A percentile compares a stretch with the other conserved stretches of the same genome.
phyloP scores from a whole-genome alignment of 2,113 vertebrate genomes.

The Corythornis cristatus region DNA sequence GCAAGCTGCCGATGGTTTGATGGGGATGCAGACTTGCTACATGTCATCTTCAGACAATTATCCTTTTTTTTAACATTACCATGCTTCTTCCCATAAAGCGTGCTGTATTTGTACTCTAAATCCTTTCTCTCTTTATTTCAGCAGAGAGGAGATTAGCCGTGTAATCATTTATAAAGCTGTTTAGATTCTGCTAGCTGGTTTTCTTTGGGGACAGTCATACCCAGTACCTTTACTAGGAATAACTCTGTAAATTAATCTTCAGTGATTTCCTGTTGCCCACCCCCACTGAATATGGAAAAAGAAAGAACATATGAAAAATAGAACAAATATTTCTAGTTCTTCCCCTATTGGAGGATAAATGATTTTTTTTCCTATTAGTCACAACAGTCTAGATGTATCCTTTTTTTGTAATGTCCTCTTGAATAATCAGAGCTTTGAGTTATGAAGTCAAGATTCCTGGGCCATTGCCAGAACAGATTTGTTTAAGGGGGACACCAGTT shows the following conservation, averaged over 20 bases:
- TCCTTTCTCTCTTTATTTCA: constrained; percentile 51
- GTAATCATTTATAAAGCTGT: constrained; percentile 40
- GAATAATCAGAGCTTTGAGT: constrained; percentile 61
- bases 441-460: constrained; percentile 51
- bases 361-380: constrained; percentile 21
- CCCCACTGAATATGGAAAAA: background rate
- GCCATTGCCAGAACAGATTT: constrained; percentile 56
- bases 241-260: constrained; percentile 15
- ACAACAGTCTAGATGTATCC: background rate
- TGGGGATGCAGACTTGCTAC: background rate
- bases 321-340: constrained; percentile 40
- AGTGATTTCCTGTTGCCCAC: background rate
- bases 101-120: constrained; percentile 19
- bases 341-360: background rate
- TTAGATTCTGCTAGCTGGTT: constrained; percentile 13
- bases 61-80: background rate
- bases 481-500: constrained; percentile 29
- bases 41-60: background rate
- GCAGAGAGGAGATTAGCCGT: background rate
- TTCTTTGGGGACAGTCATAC: background rate
- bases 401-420: constrained; percentile 18
- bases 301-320: background rate
- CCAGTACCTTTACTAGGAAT: background rate
- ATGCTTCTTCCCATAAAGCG: background rate
- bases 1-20: background rate